Conservation (phyloP, 2,888 invertebrate genomes). For the Eutolmus rufibarbis region DNA sequence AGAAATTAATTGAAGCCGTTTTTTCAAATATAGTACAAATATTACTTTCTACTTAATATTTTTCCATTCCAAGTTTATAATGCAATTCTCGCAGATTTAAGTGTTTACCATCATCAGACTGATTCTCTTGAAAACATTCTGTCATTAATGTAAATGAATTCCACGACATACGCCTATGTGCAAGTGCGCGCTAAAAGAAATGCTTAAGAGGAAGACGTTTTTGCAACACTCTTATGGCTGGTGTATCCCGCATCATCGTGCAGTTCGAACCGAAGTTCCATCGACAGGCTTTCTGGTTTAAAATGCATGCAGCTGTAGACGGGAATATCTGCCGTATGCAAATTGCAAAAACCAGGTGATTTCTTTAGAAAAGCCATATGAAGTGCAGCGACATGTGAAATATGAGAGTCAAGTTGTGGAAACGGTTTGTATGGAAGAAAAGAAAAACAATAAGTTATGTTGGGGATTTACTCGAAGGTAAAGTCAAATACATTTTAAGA, state of each 20-base stretch:
- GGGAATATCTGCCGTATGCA: not conserved
- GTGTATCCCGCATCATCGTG: not conserved
- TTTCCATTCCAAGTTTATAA: not conserved
- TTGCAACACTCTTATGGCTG: not conserved
- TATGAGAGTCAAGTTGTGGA: not conserved
- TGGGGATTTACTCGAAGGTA: not conserved
- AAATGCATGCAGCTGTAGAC: not conserved
- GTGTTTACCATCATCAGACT: not conserved
- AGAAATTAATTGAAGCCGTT: too few relatives aligned
- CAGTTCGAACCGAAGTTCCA: not conserved
- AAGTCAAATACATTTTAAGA: not conserved
- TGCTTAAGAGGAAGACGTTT: not conserved
- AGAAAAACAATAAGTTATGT: not conserved
- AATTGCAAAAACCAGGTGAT: not conserved
- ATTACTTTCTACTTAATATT: too few relatives aligned
- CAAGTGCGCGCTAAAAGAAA: not conserved
- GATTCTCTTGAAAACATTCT: not conserved
- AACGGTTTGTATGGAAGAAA: not conserved
- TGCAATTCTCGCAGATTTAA: not conserved
- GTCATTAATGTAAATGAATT: not conserved
- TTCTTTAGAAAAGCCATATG: not conserved
- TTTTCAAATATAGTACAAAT: too few relatives aligned
- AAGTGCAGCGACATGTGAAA: not conserved
- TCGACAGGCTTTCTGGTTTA: not conserved
- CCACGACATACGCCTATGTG: not conserved